Conservation (phyloP, 2,797 vertebrate genomes). For the Pseudochirops cupreus region DNA sequence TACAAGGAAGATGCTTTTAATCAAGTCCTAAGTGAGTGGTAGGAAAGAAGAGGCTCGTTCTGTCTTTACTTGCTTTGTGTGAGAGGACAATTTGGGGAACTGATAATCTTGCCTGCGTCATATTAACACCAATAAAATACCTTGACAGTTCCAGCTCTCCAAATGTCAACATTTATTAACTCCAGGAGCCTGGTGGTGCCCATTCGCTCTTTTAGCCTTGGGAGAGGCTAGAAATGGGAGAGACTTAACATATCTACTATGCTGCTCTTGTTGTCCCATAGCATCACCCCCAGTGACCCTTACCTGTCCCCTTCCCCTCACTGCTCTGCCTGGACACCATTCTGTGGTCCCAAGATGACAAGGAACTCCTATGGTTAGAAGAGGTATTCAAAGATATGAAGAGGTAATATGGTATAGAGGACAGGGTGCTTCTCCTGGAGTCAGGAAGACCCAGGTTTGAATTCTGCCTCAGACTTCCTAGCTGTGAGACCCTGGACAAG, state of each 20-base stretch:
- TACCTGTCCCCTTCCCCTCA: background rate
- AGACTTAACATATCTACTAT: background rate
- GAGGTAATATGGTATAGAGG: background rate
- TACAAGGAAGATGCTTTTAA: background rate
- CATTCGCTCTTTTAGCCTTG: background rate
- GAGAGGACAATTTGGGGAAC: slow-evolving; percentile 5
- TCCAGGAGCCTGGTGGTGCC: background rate
- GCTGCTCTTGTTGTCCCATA: background rate
- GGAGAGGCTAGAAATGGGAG: slow-evolving; percentile 1
- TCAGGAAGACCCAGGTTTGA: background rate
- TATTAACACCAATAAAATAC: slow-evolving; percentile 58
- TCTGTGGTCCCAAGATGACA: background rate
- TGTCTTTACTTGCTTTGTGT: slow-evolving; percentile 18
- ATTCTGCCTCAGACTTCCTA: background rate
- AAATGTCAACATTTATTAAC: slow-evolving; percentile 63
- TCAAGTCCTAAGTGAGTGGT: slow-evolving; percentile 25
- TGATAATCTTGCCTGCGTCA: slow-evolving; percentile 8
- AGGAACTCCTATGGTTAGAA: background rate
- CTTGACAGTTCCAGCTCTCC: slow-evolving; percentile 17
- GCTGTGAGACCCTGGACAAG: background rate
- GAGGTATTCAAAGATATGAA: background rate
- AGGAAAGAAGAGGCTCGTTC: background rate
- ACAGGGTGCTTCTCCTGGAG: background rate
- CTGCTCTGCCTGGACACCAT: background rate
- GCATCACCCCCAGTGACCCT: background rate